phyloP scores from a whole-genome alignment of 2,888 invertebrate species.

The Machimus atricapillus region DNA sequence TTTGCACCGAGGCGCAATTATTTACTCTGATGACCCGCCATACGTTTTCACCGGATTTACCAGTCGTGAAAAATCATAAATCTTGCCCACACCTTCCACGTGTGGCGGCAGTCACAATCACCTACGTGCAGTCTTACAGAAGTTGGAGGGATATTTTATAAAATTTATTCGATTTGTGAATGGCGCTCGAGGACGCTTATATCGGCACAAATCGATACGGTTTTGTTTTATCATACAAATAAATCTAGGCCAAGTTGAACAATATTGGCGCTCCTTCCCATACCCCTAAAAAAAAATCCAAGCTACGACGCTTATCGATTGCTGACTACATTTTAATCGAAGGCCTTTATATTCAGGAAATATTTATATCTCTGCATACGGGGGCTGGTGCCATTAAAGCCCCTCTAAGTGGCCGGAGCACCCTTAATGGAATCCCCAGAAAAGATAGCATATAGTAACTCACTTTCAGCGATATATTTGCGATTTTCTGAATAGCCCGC shows the following conservation, averaged over 20 bases:
- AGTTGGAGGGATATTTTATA: neutral
- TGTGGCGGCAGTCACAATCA: neutral
- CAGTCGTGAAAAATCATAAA: neutral
- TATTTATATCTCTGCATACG: neutral
- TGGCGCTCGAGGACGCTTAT: neutral
- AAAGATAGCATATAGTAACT: neutral
- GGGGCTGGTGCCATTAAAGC: neutral
- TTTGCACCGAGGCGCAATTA: neutral
- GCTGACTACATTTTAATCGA: neutral
- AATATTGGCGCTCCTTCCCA: neutral
- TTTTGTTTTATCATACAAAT: neutral
- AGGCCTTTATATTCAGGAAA: neutral
- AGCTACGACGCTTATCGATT: neutral
- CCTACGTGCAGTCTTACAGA: neutral
- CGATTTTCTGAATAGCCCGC: neutral
- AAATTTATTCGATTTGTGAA: neutral
- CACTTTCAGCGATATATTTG: neutral
- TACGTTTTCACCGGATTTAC: neutral
- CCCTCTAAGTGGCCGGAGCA: neutral
- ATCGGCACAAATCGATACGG: neutral
- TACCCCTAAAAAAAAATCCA: neutral
- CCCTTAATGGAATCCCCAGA: neutral
- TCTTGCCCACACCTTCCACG: neutral
- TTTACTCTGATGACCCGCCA: neutral
- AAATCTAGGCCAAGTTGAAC: neutral